These are phyloP conservation scores for Oncopodura yosiiana DNA, from an alignment of 1,140 invertebrate species.

Conservation along the genomic window DNA sequence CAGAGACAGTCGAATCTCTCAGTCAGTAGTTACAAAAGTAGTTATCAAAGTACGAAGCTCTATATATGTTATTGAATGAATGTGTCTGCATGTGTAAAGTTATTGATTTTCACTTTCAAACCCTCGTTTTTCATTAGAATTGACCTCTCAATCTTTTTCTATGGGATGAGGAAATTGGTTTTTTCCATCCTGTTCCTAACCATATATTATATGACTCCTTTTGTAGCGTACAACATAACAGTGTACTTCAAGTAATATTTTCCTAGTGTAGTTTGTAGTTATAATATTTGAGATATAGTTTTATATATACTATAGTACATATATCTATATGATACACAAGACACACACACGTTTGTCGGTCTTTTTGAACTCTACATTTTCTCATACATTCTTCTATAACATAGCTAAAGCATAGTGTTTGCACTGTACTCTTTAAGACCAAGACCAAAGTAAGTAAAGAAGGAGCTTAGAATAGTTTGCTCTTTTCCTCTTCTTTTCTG, in stretches of 20 bases:
- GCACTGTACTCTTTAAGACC: too few species aligned
- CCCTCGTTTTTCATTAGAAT: conserved; percentile 16
- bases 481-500: too few species aligned
- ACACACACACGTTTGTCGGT: not conserved
- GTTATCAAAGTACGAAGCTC: too few species aligned
- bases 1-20: too few species aligned
- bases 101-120: conserved; percentile 22
- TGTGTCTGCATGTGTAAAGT: too few species aligned
- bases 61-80: too few species aligned
- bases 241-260: not conserved
- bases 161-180: conserved; percentile 17
- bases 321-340: not conserved
- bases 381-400: too few species aligned
- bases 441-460: too few species aligned
- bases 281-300: not conserved
- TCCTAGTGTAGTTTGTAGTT: not conserved
- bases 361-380: not conserved
- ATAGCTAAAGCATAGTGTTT: too few species aligned
- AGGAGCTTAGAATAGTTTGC: too few species aligned
- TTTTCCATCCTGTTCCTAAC: conserved; percentile 5
- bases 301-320: not conserved
- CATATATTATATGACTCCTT: conserved; percentile 7
- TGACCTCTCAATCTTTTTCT: conserved; percentile 18
- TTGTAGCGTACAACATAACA: conserved; percentile 3
- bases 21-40: too few species aligned